Conservation (phyloP, 1,140 invertebrate species). For the Watersipora subatra region DNA sequence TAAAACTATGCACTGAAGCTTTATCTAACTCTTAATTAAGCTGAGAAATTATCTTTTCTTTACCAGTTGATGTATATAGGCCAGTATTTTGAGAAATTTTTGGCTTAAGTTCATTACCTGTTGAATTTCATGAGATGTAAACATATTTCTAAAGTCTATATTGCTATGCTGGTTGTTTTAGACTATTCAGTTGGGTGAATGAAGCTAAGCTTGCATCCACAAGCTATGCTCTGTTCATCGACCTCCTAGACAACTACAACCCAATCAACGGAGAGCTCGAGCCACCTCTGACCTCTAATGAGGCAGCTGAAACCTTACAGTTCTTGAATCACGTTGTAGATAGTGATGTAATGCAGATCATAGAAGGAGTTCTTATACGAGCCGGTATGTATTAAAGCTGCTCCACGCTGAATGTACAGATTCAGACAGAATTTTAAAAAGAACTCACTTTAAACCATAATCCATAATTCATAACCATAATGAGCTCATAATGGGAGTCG, state of each 20-base stretch:
- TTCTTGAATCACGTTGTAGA: constrained; percentile 16
- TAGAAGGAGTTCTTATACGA: constrained; percentile 15
- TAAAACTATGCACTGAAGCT: no score
- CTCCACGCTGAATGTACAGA: no score
- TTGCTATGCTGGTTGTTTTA: neutral
- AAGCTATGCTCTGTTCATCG: constrained; percentile 17
- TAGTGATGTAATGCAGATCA: constrained; percentile 16
- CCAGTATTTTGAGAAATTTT: no score
- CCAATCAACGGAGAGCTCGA: constrained; percentile 13
- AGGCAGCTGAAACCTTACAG: constrained; percentile 15
- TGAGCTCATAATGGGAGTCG: no score
- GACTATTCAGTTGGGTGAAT: neutral
- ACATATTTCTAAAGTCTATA: neutral
- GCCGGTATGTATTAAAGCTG: no score
- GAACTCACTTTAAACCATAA: no score
- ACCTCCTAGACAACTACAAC: constrained; percentile 23
- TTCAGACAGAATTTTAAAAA: no score
- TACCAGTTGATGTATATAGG: neutral
- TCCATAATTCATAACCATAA: no score
- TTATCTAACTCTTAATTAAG: no score
- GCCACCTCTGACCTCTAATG: constrained; percentile 4
- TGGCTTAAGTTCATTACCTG: no score
- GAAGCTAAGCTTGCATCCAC: constrained; percentile 1
- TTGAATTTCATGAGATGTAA: no score
- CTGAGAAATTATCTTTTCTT: neutral